Evolutionary conservation across 1,140 invertebrate genomes (phyloP).

Genomic region (Megalopta genalis): DNA sequence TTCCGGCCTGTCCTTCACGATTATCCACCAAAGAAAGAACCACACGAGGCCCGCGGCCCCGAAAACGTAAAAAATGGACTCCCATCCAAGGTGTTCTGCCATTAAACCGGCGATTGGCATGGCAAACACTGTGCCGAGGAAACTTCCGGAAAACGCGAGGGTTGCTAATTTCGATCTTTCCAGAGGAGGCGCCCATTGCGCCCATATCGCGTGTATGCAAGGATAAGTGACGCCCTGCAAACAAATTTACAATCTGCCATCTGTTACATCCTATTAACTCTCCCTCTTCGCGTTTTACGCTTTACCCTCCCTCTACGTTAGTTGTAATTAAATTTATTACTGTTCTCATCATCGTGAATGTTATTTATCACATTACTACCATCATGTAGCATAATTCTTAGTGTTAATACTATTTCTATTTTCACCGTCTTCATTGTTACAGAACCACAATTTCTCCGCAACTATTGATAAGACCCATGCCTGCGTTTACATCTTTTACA

Average conservation of each 20-base stretch:
- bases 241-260: background rate
- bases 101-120: conserved; percentile 88
- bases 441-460: too few relatives aligned
- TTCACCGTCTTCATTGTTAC: too few relatives aligned
- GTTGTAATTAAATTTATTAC: too few relatives aligned
- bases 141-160: conserved; percentile 90
- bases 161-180: conserved; percentile 90
- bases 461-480: too few relatives aligned
- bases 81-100: conserved; percentile 89
- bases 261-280: too few relatives aligned
- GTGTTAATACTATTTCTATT: too few relatives aligned
- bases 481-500: too few relatives aligned
- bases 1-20: conserved; percentile 89
- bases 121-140: conserved; percentile 90
- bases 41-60: conserved; percentile 87
- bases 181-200: conserved; percentile 91
- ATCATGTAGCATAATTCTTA: too few relatives aligned
- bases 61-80: conserved; percentile 93
- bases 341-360: too few relatives aligned
- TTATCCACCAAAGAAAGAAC: conserved; percentile 85
- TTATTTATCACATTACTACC: too few relatives aligned
- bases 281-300: too few relatives aligned
- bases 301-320: too few relatives aligned
- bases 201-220: conserved; percentile 93
- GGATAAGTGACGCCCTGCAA: conserved; percentile 95